Evolutionary conservation across 2,113 vertebrate genomes (phyloP), one percentile per base, ranked within the genome.

Genomic region (Prochilodus magdalenae): DNA sequence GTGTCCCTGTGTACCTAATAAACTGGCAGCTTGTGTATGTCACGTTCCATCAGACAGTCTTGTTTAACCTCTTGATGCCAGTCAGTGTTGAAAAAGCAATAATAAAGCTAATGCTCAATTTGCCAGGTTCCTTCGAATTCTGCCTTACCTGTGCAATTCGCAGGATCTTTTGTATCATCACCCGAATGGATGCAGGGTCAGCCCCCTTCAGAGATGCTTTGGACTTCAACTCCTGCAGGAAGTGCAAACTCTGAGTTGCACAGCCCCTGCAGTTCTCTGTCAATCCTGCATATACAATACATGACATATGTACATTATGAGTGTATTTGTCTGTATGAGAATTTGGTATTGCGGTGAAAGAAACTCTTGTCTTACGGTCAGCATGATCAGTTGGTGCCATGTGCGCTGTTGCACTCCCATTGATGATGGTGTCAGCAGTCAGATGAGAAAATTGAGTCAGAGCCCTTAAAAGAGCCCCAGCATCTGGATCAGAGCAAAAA

Each of bases 371-470:
- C 96, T 96, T 92, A 99, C 98, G 91, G 91, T 99, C 98, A 0
- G 96, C 96, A 0, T 95, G 96, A 92, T 99, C 96, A 0, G 94
- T 95, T 80, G 97, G 97, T 0, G 98, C 97, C 93, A 96, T 93
- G 91, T 98, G 97, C 14, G 98, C 93, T 0, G 97, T 99, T 70
- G 97, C 97, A 0, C 96, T 94, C 82, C 96, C 98, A 0, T 97
- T 96, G 55, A 96, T 63, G 0, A 99, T 99, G 70, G 97, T 93
- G 86, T 99, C 97, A 0, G 97, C 95, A 0, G 92, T 81, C 85
- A 97, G 92, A 88, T 99, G 97, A 0, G 97, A 93, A 20, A 99
- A 99, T 75, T 95, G 96, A 49, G 96, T 93, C 89, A 99, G 89
- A 22, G 96, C 94, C 11, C 94, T 94, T 86, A 99, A 93, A 84